Base-by-base conservation (phyloP, 2,113 vertebrate species). In the Gopherus flavomarginatus region DNA sequence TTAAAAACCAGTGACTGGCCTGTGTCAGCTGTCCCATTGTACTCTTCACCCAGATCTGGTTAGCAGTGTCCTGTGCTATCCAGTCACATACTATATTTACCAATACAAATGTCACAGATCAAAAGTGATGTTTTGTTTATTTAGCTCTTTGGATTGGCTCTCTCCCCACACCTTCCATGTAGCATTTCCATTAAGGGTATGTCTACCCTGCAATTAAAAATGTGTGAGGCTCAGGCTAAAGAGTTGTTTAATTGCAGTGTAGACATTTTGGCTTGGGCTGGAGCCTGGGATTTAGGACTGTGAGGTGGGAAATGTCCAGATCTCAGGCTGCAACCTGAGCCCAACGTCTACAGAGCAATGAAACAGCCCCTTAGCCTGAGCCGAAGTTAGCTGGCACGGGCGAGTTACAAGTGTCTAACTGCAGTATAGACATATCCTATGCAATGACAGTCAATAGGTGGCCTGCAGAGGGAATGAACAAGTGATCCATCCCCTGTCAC, bases 111-210 rank as follows among this genome's bases (percentile, higher is more conserved):
- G 85, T 88, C 81, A 95, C 88, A 78, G 81, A 85, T 3, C 5
- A 62, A 96, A 90, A 52, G 44, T 86, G 95, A 94, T 16, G 3
- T 42, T 87, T 95, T 89, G 72, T 78, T 86, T 82, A 65, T 93
- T 94, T 84, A 90, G 81, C 82, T 69, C 56, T 52, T 89, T 1
- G 0, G 59, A 93, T 13, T 0, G 0, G 9, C 31, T 87, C 56
- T 38, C 65, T 93, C 81, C 78, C 75, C 86, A 14, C 4, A 65
- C 93, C 89, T 89, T 92, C 72, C 87, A 96, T 57, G 83, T 52
- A 92, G 94, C 79, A 85, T 83, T 95, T 93, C 92, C 50, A 92
- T 62, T 29, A 89, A 57, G 14, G 29, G 31, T 65, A 65, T 65
- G 62, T 65, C 31, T 65, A 65, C 62, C 35, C 6, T 16, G 29